Percentiles rank a stretch among this genome's conserved stretches.
Evolutionary conservation across 2,888 invertebrate genomes (phyloP).

Genomic region (Euproctis similis): DNA sequence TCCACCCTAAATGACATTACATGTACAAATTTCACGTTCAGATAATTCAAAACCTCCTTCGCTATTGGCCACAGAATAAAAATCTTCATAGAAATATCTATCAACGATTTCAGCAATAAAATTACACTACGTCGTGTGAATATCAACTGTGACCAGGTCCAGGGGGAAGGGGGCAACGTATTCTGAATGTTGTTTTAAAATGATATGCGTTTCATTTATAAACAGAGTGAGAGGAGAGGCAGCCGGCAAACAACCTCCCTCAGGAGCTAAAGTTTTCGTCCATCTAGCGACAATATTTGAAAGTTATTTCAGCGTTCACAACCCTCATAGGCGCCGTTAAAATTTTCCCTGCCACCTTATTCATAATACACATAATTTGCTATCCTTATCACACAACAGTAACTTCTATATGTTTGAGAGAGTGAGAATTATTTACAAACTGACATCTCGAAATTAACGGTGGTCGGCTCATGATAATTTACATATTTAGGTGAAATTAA

Average conservation of each 20-base stretch:
- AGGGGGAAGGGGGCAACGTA: constrained; percentile 28
- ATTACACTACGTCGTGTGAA: neutral
- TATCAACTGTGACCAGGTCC: constrained; percentile 20
- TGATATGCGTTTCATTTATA: constrained; percentile 71
- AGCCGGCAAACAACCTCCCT: constrained; percentile 66
- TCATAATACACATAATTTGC: constrained; percentile 62
- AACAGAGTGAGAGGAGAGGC: constrained; percentile 60
- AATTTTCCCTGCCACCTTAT: constrained; percentile 73
- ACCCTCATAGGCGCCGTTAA: constrained; percentile 77
- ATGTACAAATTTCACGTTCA: constrained; percentile 30
- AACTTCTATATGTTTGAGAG: constrained; percentile 25
- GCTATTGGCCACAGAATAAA: constrained; percentile 19
- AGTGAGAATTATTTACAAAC: constrained; percentile 60
- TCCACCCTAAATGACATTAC: constrained; percentile 35
- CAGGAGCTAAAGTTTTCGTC: constrained; percentile 70
- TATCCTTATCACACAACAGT: constrained; percentile 35
- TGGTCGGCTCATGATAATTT: constrained; percentile 77
- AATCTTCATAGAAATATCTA: neutral
- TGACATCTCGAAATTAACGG: constrained; percentile 72
- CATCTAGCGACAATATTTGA: constrained; percentile 77
- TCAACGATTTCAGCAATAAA: constrained; percentile 7
- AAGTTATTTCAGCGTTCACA: constrained; percentile 76
- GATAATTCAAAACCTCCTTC: constrained; percentile 10
- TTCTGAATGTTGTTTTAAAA: constrained; percentile 52
- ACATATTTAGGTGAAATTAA: constrained; percentile 77